phyloP scores from a whole-genome alignment of 2,888 invertebrate genomes.

The Nysson spinosus region DNA sequence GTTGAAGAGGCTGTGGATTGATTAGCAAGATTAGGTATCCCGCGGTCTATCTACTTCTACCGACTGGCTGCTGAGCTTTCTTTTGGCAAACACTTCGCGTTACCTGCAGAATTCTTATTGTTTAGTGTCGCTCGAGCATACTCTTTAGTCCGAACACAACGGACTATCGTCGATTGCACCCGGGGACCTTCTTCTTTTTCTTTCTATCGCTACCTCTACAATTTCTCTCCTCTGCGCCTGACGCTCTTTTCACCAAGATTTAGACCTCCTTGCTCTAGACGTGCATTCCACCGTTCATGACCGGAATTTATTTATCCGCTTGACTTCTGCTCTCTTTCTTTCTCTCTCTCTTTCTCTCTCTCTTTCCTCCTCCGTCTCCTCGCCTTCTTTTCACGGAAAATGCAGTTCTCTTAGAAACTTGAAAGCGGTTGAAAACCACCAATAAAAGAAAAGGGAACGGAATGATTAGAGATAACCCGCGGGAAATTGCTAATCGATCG shows the following conservation, averaged over 20 bases:
- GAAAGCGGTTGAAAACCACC: neutral
- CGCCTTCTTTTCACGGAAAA: slow-evolving; percentile 5
- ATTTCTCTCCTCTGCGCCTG: neutral
- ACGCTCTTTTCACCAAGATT: slow-evolving; percentile 52
- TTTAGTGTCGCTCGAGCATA: slow-evolving; percentile 34
- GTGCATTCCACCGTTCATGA: slow-evolving; percentile 69
- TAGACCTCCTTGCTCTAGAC: slow-evolving; percentile 64
- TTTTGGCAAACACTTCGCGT: slow-evolving; percentile 44
- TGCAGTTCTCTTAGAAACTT: neutral
- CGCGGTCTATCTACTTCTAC: neutral
- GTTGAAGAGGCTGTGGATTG: neutral
- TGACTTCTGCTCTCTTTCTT: slow-evolving; percentile 4
- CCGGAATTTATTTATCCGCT: slow-evolving; percentile 69
- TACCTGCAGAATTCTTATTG: slow-evolving; percentile 45
- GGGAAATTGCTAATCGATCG: slow-evolving; percentile 21
- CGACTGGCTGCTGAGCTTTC: slow-evolving; percentile 35
- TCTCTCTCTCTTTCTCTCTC: no score
- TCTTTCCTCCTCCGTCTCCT: no score
- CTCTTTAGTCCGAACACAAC: neutral
- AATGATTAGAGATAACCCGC: slow-evolving; percentile 33
- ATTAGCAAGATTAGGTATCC: slow-evolving; percentile 28
- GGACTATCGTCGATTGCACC: neutral
- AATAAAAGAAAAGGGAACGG: neutral
- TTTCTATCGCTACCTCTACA: neutral
- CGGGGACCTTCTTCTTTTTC: neutral